Base-by-base conservation (phyloP, 1,140 invertebrate genomes). In the Amphibalanus amphitrite region DNA sequence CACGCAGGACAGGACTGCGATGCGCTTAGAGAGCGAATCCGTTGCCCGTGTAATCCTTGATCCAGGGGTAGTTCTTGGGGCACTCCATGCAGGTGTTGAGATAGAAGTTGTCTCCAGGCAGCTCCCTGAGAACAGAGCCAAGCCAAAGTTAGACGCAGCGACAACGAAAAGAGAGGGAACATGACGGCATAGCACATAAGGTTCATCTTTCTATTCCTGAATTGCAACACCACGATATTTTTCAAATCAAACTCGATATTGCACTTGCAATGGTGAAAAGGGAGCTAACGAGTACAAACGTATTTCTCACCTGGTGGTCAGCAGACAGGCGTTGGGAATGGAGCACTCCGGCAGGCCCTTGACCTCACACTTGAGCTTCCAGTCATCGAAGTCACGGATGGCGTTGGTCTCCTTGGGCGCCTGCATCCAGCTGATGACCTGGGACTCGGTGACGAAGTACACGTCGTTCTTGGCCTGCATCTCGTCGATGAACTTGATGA, bases 341-440 rank as follows among this genome's bases (percentile, higher is more conserved):
- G 91, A 95, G 78, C 93, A 96, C 84, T 89, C 91, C 67, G 92
- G 90, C 80, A 93, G 90, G 67, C 92, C 92, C 80, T 95, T 94
- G 68, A 95, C 90, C 77, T 95, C 92, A 80, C 93, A 96, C 79
- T 93, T 93, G 76, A 95, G 92, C 81, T 95, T 95, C 93, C 93
- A 95, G 78, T 93, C 91, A 77, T 90, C 87, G 86, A 95, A 95
- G 77, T 95, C 93, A 76, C 91, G 85, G 64, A 96, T 84, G 25
- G 86, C 87, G 20, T 90, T 88, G 69, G 95, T 77, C 79, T 95
- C 91, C 4, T 92, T 95, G 64, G 95, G 95, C 74, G 90, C 92
- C 82, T 95, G 93, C 91, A 97, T 96, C 94, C 94, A 97, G 82
- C 96, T 93, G 77, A 97, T 91, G 15, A 96, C 93, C 84, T 95